Evolutionary conservation across 2,888 invertebrate genomes (phyloP).

Genomic region (Drosophila percnosoma): DNA sequence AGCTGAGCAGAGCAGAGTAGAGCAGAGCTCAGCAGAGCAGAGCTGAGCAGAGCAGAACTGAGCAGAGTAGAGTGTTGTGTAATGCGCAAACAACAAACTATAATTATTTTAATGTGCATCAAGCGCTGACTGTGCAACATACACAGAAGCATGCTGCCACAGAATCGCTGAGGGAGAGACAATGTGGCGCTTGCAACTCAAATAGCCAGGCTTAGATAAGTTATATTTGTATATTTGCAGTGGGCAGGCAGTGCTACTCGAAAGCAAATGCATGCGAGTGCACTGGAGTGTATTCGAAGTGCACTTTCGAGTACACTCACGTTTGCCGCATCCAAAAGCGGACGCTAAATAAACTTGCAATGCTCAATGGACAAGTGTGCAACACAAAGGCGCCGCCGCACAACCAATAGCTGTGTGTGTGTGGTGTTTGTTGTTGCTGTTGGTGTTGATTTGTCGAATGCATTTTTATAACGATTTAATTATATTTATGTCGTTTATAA

Average conservation of each 20-base stretch:
- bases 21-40: accelerated
- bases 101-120: slow-evolving; percentile 1
- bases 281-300: slow-evolving; percentile 48
- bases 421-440: slow-evolving; percentile 4
- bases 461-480: slow-evolving; percentile 78
- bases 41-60: accelerated
- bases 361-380: slow-evolving; percentile 39
- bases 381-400: slow-evolving; percentile 15
- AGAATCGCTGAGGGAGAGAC: slow-evolving; percentile 8
- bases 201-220: slow-evolving; percentile 27
- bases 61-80: background rate
- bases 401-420: slow-evolving; percentile 16
- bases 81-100: background rate
- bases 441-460: slow-evolving; percentile 55
- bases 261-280: slow-evolving; percentile 27
- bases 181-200: slow-evolving; percentile 18
- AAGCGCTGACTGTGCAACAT: background rate
- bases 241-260: slow-evolving; percentile 8
- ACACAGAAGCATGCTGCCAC: background rate
- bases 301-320: slow-evolving; percentile 27
- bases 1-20: background rate
- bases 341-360: slow-evolving; percentile 37
- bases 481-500: slow-evolving; percentile 70
- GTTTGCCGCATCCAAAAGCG: slow-evolving; percentile 1
- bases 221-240: slow-evolving; percentile 38